Percentiles rank a stretch among this genome's conserved stretches.
These are phyloP conservation scores for Sceloporus undulatus DNA, from an alignment of 2,113 vertebrate genomes.

Conservation along the genomic window DNA sequence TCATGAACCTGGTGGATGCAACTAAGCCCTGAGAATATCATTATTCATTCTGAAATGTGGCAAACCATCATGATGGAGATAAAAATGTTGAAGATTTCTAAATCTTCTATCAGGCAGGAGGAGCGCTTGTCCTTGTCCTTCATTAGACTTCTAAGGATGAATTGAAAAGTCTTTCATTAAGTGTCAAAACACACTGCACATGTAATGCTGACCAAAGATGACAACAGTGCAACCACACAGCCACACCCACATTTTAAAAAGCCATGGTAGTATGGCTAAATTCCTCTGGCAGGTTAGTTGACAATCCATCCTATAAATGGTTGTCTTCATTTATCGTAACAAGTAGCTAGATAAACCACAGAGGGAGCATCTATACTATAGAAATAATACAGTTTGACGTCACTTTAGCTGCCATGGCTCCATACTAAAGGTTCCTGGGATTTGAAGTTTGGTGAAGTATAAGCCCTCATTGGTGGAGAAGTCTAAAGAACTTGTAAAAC, in stretches of 20 bases:
- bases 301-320: background rate
- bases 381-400: no score
- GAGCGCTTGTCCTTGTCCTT: slow-evolving; percentile 2
- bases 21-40: background rate
- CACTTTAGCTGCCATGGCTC: no score
- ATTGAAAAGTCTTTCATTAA: background rate
- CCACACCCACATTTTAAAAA: no score
- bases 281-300: no score
- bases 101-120: background rate
- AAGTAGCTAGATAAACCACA: no score
- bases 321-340: background rate
- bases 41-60: slow-evolving; percentile 12
- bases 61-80: background rate
- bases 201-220: background rate
- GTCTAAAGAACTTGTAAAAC: no score
- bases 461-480: no score
- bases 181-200: background rate
- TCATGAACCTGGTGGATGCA: slow-evolving; percentile 13
- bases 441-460: no score
- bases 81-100: slow-evolving; percentile 7
- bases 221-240: background rate
- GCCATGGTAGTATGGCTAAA: no score
- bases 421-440: no score
- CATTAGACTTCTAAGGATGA: background rate
- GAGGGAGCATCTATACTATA: no score